Conservation (phyloP, 2,888 invertebrate genomes). For the Nomada flava region DNA sequence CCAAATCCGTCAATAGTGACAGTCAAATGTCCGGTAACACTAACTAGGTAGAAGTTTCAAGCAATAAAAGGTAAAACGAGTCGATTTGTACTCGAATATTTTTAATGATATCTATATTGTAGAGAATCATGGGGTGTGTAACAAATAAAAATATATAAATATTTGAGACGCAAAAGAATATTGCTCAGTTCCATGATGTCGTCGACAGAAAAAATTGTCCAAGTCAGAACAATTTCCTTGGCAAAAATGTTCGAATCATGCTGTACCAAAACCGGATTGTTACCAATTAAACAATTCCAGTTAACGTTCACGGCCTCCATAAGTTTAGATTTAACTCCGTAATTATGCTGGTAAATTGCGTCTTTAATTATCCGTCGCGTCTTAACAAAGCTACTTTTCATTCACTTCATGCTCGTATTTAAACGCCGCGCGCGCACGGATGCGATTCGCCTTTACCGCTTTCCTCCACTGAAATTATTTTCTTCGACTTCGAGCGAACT, state of each 20-base stretch:
- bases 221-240: not conserved
- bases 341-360: constrained; percentile 14
- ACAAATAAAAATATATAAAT: not conserved
- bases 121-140: too few relatives aligned
- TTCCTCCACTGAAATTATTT: constrained; percentile 10
- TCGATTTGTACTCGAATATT: too few relatives aligned
- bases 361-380: constrained; percentile 23
- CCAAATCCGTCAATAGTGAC: too few relatives aligned
- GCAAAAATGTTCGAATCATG: constrained; percentile 2
- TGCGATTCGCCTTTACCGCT: not conserved
- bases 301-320: constrained; percentile 2
- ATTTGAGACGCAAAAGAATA: not conserved
- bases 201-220: not conserved
- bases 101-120: too few relatives aligned
- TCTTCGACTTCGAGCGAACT: not conserved
- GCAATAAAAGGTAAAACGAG: too few relatives aligned
- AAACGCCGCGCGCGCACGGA: not conserved
- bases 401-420: not conserved
- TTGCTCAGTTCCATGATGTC: not conserved
- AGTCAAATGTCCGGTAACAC: too few relatives aligned
- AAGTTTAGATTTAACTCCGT: constrained; percentile 6
- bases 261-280: not conserved
- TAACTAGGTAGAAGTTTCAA: too few relatives aligned
- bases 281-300: constrained; percentile 18
- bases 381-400: constrained; percentile 5